These are phyloP conservation scores for Phoenicopterus ruber DNA, from an alignment of 2,113 vertebrate genomes.

Conservation along the genomic window DNA sequence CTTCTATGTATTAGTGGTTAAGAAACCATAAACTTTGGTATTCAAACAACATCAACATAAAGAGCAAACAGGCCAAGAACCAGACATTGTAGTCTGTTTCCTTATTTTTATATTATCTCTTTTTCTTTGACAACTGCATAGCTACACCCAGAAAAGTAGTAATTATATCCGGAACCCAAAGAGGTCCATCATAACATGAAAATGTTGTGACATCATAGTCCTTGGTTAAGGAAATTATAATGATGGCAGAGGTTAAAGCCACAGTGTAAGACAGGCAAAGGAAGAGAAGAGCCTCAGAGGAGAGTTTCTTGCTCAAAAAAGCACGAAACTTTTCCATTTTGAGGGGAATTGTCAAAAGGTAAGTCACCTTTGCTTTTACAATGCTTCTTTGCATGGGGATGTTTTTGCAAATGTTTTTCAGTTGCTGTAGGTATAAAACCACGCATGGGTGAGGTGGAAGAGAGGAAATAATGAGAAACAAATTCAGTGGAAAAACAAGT, in stretches of 20 bases:
- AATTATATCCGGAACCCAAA: constrained; percentile 31
- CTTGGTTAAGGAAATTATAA: constrained; percentile 58
- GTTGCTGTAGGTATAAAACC: neutral
- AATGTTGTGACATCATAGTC: constrained; percentile 50
- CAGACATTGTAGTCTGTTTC: neutral
- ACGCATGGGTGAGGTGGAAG: neutral
- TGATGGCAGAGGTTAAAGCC: constrained; percentile 47
- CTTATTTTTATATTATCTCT: neutral
- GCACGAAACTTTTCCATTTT: fast-evolving
- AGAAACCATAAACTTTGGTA: neutral
- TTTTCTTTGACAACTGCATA: constrained; percentile 7
- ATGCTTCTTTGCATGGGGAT: neutral
- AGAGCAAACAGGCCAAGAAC: neutral
- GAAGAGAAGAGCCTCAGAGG: neutral
- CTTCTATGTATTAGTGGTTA: neutral
- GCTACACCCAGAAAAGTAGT: constrained; percentile 3
- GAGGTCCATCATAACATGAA: constrained; percentile 48
- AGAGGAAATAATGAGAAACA: constrained; percentile 62
- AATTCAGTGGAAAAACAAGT: constrained; percentile 61
- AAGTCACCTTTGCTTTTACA: neutral
- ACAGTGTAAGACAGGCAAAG: neutral
- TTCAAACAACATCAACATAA: neutral
- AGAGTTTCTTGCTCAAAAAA: neutral
- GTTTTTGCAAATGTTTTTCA: neutral
- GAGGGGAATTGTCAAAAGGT: neutral